Evolutionary conservation across 2,113 vertebrate species (phyloP).

Genomic region (Eulacestoma nigropectus): DNA sequence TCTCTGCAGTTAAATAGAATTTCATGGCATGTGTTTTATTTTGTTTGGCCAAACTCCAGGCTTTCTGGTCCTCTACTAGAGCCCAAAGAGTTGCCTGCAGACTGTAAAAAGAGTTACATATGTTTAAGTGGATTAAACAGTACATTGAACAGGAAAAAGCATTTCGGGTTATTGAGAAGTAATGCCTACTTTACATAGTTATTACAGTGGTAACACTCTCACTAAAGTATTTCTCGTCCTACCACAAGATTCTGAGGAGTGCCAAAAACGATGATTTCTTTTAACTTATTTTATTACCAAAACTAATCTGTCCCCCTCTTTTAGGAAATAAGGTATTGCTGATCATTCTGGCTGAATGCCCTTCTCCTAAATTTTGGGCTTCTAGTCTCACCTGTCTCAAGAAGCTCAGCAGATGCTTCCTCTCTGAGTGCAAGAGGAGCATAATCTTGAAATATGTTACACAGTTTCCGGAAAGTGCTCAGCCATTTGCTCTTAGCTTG

Average conservation of each 20-base stretch:
- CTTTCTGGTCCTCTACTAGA: neutral
- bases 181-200: neutral
- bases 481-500: constrained; percentile 60
- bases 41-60: neutral
- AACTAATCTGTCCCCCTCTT: neutral
- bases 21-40: neutral
- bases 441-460: constrained; percentile 36
- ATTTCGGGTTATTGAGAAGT: neutral
- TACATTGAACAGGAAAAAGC: neutral
- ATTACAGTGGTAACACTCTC: neutral
- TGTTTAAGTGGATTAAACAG: neutral
- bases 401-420: constrained; percentile 24
- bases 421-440: constrained; percentile 16
- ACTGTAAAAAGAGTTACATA: neutral
- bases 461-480: constrained; percentile 36
- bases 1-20: neutral
- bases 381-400: constrained; percentile 56
- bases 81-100: neutral
- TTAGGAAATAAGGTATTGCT: neutral
- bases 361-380: neutral
- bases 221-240: neutral
- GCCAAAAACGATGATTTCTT: neutral
- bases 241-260: neutral
- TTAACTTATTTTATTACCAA: neutral
- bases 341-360: neutral